These are phyloP conservation scores for Meles meles DNA, from an alignment of 2,113 vertebrate species.

Conservation along the genomic window DNA sequence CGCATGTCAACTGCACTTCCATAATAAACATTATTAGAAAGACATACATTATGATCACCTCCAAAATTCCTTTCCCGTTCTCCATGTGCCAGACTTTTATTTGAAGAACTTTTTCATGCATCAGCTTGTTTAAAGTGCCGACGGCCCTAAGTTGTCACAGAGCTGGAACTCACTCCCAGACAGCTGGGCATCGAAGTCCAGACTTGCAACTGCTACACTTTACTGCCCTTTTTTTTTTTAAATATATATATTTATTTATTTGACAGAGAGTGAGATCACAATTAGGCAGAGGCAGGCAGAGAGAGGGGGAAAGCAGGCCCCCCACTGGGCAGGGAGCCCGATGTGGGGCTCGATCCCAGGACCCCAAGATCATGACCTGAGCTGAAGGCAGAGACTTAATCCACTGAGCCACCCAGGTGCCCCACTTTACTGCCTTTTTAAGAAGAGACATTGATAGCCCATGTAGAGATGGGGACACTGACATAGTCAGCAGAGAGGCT, in stretches of 20 bases:
- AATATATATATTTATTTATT: no score
- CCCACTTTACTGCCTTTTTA: neutral
- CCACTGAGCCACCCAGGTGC: no score
- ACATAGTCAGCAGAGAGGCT: neutral
- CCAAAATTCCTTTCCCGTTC: neutral
- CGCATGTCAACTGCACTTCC: neutral
- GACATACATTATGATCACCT: neutral
- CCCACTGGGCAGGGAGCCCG: no score
- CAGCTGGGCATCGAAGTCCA: neutral
- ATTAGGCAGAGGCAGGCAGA: no score
- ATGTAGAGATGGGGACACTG: neutral
- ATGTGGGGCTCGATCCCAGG: no score
- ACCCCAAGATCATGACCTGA: no score
- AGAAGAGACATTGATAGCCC: neutral
- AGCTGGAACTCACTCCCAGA: neutral
- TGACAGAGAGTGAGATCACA: no score
- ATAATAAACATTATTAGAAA: neutral
- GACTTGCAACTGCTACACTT: neutral
- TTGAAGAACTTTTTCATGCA: neutral
- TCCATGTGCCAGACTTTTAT: neutral
- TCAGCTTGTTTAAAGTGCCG: neutral
- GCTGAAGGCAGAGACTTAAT: no score
- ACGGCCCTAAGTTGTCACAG: neutral
- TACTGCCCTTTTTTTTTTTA: neutral
- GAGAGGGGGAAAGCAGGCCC: no score